A percentile compares a stretch with the other conserved stretches of the same genome.
Evolutionary conservation across 2,113 vertebrate species (phyloP).

Genomic region (Ivindomyrus marchei): DNA sequence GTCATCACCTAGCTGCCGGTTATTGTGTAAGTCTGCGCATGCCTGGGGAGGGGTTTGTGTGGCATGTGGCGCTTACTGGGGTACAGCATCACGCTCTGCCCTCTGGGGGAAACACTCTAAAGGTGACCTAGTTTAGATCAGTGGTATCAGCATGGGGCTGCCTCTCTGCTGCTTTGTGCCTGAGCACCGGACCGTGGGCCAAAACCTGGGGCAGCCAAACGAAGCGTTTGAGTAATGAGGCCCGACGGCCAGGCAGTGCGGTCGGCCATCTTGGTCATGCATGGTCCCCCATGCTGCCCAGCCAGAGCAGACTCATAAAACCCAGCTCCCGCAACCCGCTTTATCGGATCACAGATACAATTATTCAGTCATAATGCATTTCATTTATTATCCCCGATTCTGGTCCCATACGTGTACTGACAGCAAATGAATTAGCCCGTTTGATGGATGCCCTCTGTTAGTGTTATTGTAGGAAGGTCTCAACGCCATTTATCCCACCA

Average conservation of each 20-base stretch:
- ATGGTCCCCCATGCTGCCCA: background rate
- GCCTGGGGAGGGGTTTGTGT: background rate
- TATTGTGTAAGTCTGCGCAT: background rate
- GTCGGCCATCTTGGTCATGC: background rate
- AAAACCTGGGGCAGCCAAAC: constrained; percentile 46
- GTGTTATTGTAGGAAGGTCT: background rate
- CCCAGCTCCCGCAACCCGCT: background rate
- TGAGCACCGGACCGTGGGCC: constrained; percentile 54
- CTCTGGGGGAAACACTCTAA: constrained; percentile 47
- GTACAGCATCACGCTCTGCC: constrained; percentile 38
- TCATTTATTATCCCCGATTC: background rate
- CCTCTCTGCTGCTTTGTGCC: constrained; percentile 56
- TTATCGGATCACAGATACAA: background rate
- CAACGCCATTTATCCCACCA: background rate
- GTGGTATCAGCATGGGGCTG: constrained; percentile 49
- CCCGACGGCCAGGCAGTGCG: constrained; percentile 30
- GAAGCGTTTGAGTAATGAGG: constrained; percentile 53
- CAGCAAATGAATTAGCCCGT: background rate
- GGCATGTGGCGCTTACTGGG: constrained; percentile 32
- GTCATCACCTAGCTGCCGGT: background rate
- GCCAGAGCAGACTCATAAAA: background rate
- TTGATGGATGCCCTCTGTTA: constrained; percentile 6
- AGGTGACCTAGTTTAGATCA: constrained; percentile 62
- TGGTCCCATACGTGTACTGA: background rate
- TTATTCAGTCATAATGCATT: constrained; percentile 2